Base-by-base conservation (phyloP, 2,797 vertebrate genomes). In the Schizopygopsis malacanthus region DNA sequence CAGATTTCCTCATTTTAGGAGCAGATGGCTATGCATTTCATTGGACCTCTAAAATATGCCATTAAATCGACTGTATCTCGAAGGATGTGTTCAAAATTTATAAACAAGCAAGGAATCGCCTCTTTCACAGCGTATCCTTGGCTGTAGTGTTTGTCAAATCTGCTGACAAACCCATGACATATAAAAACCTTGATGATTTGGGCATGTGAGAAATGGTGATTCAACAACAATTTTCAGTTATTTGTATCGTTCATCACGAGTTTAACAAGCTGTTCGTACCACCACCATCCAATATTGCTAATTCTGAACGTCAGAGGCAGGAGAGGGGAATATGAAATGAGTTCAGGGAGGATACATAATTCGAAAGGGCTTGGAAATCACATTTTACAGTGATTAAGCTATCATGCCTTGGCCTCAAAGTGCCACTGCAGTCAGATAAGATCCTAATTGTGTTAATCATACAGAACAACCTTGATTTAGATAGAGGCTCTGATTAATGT, bases 341-440 rank as follows among this genome's bases (percentile, higher is more conserved):
- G 82, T 87, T 89, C 52, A 85, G 56, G 12, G 71, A 67, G 47
- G 63, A 86, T 79, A 67, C 71, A 84, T 86, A 85, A 86, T 88
- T 88, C 75, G 33, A 33, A 33, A 33, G 33, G 33, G 80, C 76
- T 45, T 83, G 70, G 70, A 85, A 89, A 89, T 87, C 67, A 82
- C 45, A 79, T 79, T 87, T 87, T 81, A 80, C 77, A 80, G 79
- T 85, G 79, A 90, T 86, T 82, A 86, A 89, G 86, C 82, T 65
- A 87, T 80, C 83, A 86, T 85, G 75, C 81, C 87, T 89, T 89
- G 82, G 86, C 89, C 88, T 88, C 86, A 90, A 87, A 89, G 86
- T 90, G 89, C 87, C 89, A 88, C 79, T 71, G 82, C 76, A 83
- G 81, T 75, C 82, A 83, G 79, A 87, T 87, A 85, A 87, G 89